These are phyloP conservation scores for Indri indri DNA, from an alignment of 2,113 vertebrate species.

Conservation along the genomic window DNA sequence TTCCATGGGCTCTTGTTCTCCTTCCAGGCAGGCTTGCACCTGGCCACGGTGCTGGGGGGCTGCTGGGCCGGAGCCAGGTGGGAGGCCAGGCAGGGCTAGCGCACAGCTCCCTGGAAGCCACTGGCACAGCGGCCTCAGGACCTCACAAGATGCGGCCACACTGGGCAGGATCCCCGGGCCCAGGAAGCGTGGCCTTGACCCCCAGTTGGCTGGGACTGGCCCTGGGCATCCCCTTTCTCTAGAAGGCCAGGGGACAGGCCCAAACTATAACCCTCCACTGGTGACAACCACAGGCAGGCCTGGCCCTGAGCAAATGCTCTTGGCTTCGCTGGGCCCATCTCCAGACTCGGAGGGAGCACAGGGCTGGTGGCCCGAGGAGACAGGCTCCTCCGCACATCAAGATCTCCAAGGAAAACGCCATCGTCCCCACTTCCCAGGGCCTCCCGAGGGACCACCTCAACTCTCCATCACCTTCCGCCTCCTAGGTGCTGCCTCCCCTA, in stretches of 20 bases:
- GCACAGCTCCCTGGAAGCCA: background rate
- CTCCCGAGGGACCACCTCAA: background rate
- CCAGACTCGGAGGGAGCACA: background rate
- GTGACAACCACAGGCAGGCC: background rate
- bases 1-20: background rate
- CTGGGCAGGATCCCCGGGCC: background rate
- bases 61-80: background rate
- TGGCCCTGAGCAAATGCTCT: background rate
- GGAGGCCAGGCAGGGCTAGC: background rate
- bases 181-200: background rate
- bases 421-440: background rate
- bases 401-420: background rate
- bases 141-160: background rate
- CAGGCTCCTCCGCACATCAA: background rate
- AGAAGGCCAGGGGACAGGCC: background rate
- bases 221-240: background rate
- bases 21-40: background rate
- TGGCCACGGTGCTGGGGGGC: background rate
- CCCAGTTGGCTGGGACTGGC: background rate
- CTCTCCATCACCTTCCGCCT: background rate
- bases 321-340: background rate
- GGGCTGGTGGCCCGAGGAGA: background rate
- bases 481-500: accelerated
- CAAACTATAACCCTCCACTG: background rate
- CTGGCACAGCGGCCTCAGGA: background rate